phyloP scores from a whole-genome alignment of 2,888 invertebrate species.

The Ectobius pallidus region DNA sequence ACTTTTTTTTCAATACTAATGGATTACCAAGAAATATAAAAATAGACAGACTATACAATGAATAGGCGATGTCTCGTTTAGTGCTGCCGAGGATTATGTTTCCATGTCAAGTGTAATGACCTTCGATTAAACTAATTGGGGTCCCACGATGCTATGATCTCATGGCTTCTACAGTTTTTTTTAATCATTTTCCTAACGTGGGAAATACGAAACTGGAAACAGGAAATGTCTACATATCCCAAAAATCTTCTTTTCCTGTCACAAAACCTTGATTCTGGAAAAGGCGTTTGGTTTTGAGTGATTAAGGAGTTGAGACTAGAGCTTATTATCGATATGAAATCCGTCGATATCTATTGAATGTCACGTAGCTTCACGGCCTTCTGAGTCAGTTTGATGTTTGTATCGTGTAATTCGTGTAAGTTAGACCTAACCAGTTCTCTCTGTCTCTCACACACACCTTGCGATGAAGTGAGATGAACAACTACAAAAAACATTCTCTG shows the following conservation, averaged over 20 bases:
- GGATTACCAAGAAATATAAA: no score
- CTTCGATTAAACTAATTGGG: no score
- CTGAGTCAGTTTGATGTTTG: not conserved
- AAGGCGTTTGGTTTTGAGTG: not conserved
- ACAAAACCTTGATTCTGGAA: no score
- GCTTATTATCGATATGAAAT: not conserved
- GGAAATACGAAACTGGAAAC: not conserved
- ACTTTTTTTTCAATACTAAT: no score
- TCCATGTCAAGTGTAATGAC: no score
- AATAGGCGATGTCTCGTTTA: no score
- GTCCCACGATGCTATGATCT: no score
- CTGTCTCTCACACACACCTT: not conserved
- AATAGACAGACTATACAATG: no score
- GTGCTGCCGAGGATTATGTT: no score
- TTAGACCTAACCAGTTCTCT: not conserved
- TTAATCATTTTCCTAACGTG: no score
- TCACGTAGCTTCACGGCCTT: slow-evolving; percentile 12
- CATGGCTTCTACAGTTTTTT: no score
- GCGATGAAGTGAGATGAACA: not conserved
- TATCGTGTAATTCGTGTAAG: slow-evolving; percentile 17
- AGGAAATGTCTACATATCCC: not conserved
- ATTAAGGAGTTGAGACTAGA: not conserved
- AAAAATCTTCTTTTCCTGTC: not conserved
- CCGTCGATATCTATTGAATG: not conserved
- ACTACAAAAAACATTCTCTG: not conserved